Percentiles rank a stretch among this genome's conserved stretches.
Conservation (phyloP, 2,888 invertebrate species). For the Hydropsyche betteni region DNA sequence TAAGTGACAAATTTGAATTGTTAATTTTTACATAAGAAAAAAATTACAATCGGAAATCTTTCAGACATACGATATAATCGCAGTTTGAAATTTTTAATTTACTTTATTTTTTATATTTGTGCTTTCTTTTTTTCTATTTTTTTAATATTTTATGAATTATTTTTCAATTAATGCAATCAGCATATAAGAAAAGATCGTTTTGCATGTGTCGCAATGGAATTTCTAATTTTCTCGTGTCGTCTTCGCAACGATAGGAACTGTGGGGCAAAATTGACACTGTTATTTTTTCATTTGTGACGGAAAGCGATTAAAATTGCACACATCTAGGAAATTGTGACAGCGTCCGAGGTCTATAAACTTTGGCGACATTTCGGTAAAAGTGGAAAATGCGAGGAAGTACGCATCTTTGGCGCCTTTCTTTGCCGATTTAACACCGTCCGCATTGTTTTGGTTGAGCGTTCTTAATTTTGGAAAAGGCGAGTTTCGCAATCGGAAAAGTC, state of each 20-base stretch:
- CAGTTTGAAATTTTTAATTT: too few species aligned
- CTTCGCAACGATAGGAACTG: slow-evolving; percentile 10
- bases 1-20: too few species aligned
- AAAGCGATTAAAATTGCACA: slow-evolving; percentile 41
- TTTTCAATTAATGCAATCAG: not conserved
- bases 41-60: too few species aligned
- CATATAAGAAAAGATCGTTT: not conserved
- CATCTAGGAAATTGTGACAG: slow-evolving; percentile 36
- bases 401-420: slow-evolving; percentile 12
- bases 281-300: slow-evolving; percentile 44
- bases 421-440: not conserved
- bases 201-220: too few species aligned
- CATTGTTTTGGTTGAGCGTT: slow-evolving; percentile 4
- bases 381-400: slow-evolving; percentile 26
- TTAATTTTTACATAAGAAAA: too few species aligned
- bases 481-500: slow-evolving; percentile 15
- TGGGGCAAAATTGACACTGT: slow-evolving; percentile 36
- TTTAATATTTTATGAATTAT: too few species aligned
- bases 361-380: slow-evolving; percentile 3
- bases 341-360: slow-evolving; percentile 22
- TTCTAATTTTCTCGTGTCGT: not conserved
- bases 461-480: not conserved
- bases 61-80: too few species aligned
- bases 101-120: too few species aligned
- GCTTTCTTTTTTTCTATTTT: too few species aligned